Evolutionary conservation across 2,797 vertebrate species (phyloP).

Genomic region (Rhyacichthys aspro): DNA sequence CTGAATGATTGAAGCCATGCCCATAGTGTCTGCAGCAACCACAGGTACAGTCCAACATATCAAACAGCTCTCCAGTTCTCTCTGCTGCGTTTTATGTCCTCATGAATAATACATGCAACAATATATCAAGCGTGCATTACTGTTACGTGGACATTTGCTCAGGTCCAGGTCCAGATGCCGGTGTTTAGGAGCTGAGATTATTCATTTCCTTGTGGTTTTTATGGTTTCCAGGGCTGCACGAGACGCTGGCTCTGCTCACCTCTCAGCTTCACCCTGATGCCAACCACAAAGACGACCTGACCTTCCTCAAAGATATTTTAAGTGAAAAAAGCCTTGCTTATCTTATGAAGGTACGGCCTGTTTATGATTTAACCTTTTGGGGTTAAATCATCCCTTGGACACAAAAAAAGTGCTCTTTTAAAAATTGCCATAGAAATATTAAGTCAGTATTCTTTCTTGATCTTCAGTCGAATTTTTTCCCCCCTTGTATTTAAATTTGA

Average conservation of each 20-base stretch:
- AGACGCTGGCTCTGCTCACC: slow-evolving; percentile 91
- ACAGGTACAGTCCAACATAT: slow-evolving; percentile 55
- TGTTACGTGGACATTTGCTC: background rate
- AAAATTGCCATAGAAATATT: too few species aligned
- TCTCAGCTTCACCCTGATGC: slow-evolving; percentile 91
- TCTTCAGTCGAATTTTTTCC: too few species aligned
- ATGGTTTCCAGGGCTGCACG: slow-evolving; percentile 84
- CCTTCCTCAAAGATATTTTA: slow-evolving; percentile 90
- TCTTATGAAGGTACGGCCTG: slow-evolving; percentile 87
- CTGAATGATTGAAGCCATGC: slow-evolving; percentile 67
- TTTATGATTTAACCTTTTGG: too few species aligned
- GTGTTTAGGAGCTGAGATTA: background rate
- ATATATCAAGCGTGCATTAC: background rate
- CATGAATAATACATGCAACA: slow-evolving; percentile 18
- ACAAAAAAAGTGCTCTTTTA: too few species aligned
- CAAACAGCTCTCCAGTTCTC: background rate
- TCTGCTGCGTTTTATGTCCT: slow-evolving; percentile 13
- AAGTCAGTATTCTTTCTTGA: too few species aligned
- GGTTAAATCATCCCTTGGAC: too few species aligned
- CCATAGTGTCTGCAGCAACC: slow-evolving; percentile 63
- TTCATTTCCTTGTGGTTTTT: background rate
- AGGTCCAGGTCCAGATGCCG: background rate
- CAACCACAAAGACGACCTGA: slow-evolving; percentile 90
- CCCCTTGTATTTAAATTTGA: too few species aligned
- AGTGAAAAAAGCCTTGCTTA: slow-evolving; percentile 91